A percentile compares a stretch with the other conserved stretches of the same genome.
Evolutionary conservation across 92 coral and sea anemone genomes (phyloP).

Genomic region (Epizoanthus stellaris): DNA sequence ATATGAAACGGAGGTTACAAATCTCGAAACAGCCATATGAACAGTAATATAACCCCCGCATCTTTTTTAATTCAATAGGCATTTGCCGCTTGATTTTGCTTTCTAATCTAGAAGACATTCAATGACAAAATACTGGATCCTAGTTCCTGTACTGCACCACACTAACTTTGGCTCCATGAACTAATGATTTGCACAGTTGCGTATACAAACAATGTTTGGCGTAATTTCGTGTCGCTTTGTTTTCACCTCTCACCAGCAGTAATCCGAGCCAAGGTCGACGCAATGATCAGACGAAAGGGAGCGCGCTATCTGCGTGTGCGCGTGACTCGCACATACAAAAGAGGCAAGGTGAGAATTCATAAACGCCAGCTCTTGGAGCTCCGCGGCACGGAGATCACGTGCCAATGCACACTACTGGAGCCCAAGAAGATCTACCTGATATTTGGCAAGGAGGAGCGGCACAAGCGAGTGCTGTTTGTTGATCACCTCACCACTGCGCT

Average conservation of each 20-base stretch:
- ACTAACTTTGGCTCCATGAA: too few relatives aligned
- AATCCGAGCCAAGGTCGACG: constrained; percentile 87
- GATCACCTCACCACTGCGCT: constrained; percentile 85
- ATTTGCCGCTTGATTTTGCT: too few relatives aligned
- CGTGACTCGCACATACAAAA: constrained; percentile 77
- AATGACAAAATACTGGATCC: too few relatives aligned
- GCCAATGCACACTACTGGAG: constrained; percentile 76
- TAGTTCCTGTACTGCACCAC: too few relatives aligned
- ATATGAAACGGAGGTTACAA: too few relatives aligned
- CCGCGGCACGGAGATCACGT: constrained; percentile 76
- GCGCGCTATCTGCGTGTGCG: constrained; percentile 79
- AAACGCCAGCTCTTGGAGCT: constrained; percentile 78
- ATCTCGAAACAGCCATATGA: too few relatives aligned
- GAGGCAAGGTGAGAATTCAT: constrained; percentile 70
- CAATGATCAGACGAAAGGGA: constrained; percentile 70
- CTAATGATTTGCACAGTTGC: too few relatives aligned
- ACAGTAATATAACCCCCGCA: too few relatives aligned
- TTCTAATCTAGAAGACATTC: too few relatives aligned
- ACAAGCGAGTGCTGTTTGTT: constrained; percentile 70
- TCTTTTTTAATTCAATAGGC: too few relatives aligned
- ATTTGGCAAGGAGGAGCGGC: constrained; percentile 87
- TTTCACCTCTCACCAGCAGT: constrained; percentile 52
- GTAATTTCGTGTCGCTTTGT: not conserved
- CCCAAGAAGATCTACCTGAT: constrained; percentile 72
- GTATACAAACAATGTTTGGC: too few relatives aligned